A percentile compares a stretch with the other conserved stretches of the same genome.
phyloP scores from a whole-genome alignment of 2,797 vertebrate species.

The Manis javanica region DNA sequence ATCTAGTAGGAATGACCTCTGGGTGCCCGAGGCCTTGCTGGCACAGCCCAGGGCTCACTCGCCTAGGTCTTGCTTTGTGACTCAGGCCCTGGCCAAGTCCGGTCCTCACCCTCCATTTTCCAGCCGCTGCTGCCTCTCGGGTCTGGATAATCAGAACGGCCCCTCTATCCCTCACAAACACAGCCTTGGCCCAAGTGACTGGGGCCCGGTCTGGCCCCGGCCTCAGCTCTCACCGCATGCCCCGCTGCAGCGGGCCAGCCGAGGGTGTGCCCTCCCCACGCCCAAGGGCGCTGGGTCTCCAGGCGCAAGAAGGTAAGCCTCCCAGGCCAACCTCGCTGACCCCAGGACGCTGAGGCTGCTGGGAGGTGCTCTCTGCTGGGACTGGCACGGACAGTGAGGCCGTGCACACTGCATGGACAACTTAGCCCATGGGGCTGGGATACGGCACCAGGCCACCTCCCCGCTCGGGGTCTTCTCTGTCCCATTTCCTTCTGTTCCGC shows the following conservation, averaged over 20 bases:
- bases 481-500: background rate
- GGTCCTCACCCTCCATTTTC: background rate
- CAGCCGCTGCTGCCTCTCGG: background rate
- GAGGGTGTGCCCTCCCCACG: background rate
- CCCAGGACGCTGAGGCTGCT: background rate
- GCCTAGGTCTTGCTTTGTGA: background rate
- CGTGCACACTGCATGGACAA: rapidly evolving
- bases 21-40: background rate
- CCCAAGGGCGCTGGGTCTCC: background rate
- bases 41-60: background rate
- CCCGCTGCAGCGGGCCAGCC: background rate
- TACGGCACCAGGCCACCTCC: background rate
- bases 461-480: slow-evolving; percentile 1
- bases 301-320: background rate
- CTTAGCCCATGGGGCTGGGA: background rate
- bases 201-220: no score
- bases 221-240: background rate
- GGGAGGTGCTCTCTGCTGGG: background rate
- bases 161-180: background rate
- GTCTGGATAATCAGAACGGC: background rate
- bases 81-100: rapidly evolving
- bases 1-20: background rate
- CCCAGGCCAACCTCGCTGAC: background rate
- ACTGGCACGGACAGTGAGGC: background rate
- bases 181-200: background rate